Evolutionary conservation across 2,113 vertebrate species (phyloP), one percentile per base, ranked within the genome.

Genomic region (Rhinolophus ferrumequinum): DNA sequence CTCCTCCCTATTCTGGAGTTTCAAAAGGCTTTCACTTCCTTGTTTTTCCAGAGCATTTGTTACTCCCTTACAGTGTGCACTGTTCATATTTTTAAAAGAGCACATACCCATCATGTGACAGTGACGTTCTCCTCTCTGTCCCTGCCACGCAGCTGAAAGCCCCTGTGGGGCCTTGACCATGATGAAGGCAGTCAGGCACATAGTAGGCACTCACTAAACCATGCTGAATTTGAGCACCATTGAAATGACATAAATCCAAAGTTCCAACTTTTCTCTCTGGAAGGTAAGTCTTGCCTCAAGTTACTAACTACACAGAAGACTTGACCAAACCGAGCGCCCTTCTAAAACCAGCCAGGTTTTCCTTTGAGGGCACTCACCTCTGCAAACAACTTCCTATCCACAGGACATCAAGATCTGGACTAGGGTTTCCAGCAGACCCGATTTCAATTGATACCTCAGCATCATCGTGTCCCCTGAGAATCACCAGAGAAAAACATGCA

Each of bases 271-370:
- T 84, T 75, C 47, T 94, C 86, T 94, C 77, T 60, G 10, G 24
- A 95, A 94, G 75, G 38, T 66, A 84, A 90, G 91, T 21, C 75
- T 19, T 54, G 80, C 92, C 79, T 6, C 66, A 21, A 92, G 10
- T 73, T 67, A 66, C 52, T 84, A 93, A 91, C 52, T 47, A 87
- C 69, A 54, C 38, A 70, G 52, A 83, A 69, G 52, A 47, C 30
- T 38, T 86, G 21, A 85, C 33, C 56, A 84, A 73, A 76, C 18
- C 28, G 66, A 92, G 52, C 22, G 26, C 44, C 38, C 58, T 96
- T 95, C 41, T 56, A 95, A 96, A 96, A 87, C 85, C 62, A 82
- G 26, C 21, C 67, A 75, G 73, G 62, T 88, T 95, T 81, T 70
- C 85, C 66, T 84, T 35, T 21, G 56, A 92, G 66, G 60, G 54